Evolutionary conservation across 2,888 invertebrate genomes (phyloP).

Genomic region (Peribatodes rhomboidaria): DNA sequence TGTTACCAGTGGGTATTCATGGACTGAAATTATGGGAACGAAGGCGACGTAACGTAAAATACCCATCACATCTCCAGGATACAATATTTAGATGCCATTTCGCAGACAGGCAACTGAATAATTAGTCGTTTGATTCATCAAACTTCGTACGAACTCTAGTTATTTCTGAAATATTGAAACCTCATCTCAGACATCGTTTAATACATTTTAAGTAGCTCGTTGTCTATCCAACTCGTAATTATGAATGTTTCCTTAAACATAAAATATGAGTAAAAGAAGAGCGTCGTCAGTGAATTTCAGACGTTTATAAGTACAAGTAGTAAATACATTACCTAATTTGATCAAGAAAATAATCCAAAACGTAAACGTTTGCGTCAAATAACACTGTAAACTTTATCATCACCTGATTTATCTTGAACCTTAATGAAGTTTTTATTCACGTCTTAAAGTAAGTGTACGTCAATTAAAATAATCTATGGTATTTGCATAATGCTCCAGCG

Average conservation of each 20-base stretch:
- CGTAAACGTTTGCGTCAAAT: no score
- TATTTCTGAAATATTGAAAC: conserved; percentile 34
- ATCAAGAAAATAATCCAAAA: no score
- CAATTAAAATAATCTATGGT: neutral
- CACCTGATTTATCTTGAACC: no score
- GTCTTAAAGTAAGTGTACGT: neutral
- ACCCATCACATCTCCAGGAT: neutral
- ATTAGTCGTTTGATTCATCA: conserved; percentile 32
- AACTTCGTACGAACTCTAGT: conserved; percentile 23
- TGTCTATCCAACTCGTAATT: conserved; percentile 17
- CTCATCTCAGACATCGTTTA: conserved; percentile 25
- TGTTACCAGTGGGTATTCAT: conserved; percentile 61
- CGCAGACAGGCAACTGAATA: conserved; percentile 13
- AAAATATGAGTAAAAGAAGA: neutral
- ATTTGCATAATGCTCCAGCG: neutral
- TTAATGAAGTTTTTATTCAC: neutral
- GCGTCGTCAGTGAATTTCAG: neutral
- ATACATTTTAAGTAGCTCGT: conserved; percentile 20
- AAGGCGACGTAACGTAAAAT: neutral
- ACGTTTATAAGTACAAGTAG: no score
- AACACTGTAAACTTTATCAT: no score
- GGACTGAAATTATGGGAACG: neutral
- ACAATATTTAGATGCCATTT: neutral
- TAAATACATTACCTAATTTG: no score
- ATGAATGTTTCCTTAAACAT: no score